Base-by-base conservation (phyloP, 2,797 vertebrate genomes). In the Propithecus deckenii region DNA sequence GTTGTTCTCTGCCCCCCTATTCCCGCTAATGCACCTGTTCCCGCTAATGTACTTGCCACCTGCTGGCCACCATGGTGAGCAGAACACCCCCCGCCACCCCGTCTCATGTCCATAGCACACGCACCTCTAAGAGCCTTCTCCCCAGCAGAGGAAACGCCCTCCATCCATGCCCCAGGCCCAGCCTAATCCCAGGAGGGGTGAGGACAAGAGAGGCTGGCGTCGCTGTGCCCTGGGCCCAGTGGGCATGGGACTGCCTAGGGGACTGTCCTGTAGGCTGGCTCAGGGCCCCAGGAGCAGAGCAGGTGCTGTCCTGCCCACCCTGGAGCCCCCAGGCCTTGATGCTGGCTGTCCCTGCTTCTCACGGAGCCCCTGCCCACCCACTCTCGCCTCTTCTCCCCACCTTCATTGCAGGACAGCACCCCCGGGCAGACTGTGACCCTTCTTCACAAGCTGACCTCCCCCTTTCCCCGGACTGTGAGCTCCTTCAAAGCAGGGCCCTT, bases 271-370 rank as follows among this genome's bases (percentile, higher is more conserved):
- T 69, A 22, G 35, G 65, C 30, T 0, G 23, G 50, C 46, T 15
- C 50, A 52, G 50, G 50, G 50, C 38, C 28, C 2, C 43, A 23
- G 35, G 63, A 48, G 38, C 38, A 41, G 69, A 5, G 23, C 1
- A 6, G 38, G 23, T 28, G 52, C 76, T 57, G 23, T 28, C 52
- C 35, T 55, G 2, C 13, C 7, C 0, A 1, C 22, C n/a, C 2
- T 55, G 75, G 12, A 22, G 23, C 12, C 4, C 17, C 0, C 28
- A 6, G 67, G 67, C 35, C 20, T 23, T 69, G 35, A 20, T 3
- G 67, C 22, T 5, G 35, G 67, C 67, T 38, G 35, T 35, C 35
- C 67, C 63, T 71, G 20, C 35, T 32, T 30, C 43, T 74, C 6
- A 1, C 18, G 20, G 46, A 76, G 32, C 32, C 32, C 18, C 46